phyloP scores from a whole-genome alignment of 2,797 vertebrate species.

The Arnoldichthys spilopterus region DNA sequence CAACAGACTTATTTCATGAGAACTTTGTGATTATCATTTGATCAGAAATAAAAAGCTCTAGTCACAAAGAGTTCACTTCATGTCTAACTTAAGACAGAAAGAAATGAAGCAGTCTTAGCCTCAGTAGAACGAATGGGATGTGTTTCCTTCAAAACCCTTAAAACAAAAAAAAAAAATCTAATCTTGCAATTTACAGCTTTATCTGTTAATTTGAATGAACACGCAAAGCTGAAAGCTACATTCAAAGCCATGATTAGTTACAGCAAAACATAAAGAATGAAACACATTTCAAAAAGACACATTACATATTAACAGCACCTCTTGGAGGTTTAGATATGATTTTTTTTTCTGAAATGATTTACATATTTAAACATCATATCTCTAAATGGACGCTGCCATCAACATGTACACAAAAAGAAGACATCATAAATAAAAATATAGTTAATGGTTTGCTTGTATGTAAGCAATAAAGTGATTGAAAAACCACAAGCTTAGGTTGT shows the following conservation, averaged over 20 bases:
- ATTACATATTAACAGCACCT: conserved; percentile 13
- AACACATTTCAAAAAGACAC: neutral
- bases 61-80: neutral
- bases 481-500: neutral
- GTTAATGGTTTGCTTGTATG: neutral
- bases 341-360: neutral
- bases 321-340: conserved; percentile 20
- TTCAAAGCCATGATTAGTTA: conserved; percentile 3
- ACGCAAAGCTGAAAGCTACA: neutral
- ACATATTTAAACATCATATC: neutral
- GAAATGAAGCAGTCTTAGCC: neutral
- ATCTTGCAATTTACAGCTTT: neutral
- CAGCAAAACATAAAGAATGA: neutral
- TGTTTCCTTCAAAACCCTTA: neutral
- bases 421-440: neutral
- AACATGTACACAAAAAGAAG: neutral
- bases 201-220: neutral
- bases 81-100: neutral
- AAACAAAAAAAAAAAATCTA: neutral
- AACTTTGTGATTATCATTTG: neutral
- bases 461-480: conserved; percentile 2
- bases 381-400: neutral
- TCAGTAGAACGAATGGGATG: neutral
- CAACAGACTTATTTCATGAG: neutral
- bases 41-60: neutral